phyloP scores from a whole-genome alignment of 2,113 vertebrate genomes.

The Ptilorrhoa leucosticta region DNA sequence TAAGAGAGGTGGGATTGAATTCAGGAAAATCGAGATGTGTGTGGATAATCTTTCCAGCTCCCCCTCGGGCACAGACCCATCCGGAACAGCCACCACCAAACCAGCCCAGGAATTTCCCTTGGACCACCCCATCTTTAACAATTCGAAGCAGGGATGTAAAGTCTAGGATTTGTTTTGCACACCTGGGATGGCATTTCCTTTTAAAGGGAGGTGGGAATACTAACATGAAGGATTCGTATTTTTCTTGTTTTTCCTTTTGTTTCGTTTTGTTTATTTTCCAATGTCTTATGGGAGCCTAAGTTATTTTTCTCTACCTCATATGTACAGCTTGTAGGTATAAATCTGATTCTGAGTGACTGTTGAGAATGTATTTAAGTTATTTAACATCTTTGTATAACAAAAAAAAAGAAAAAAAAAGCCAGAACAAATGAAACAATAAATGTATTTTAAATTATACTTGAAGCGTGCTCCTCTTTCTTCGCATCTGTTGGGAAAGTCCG shows the following conservation, averaged over 20 bases:
- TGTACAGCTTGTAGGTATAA: conserved; percentile 96
- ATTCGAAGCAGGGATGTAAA: background rate
- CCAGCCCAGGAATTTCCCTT: background rate
- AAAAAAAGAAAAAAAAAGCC: conserved; percentile 74
- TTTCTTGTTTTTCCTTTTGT: conserved; percentile 48
- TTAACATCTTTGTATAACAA: conserved; percentile 99
- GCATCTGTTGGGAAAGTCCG: background rate
- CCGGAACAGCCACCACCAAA: background rate
- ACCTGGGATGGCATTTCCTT: conserved; percentile 44
- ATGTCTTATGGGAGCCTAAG: conserved; percentile 91
- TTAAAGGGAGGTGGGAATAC: conserved; percentile 64
- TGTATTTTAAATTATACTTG: conserved; percentile 94
- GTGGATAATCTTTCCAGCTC: background rate
- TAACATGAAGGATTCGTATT: conserved; percentile 78
- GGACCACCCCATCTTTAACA: background rate
- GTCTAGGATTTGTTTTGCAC: conserved; percentile 59
- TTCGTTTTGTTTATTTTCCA: conserved; percentile 70
- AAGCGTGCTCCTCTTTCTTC: background rate
- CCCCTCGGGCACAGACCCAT: background rate
- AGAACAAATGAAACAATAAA: conserved; percentile 98
- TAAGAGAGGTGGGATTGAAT: background rate
- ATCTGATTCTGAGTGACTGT: conserved; percentile 97
- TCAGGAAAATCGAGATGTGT: background rate
- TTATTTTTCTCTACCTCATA: conserved; percentile 99
- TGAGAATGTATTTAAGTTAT: conserved; percentile 99